These are phyloP conservation scores for Sibirionetta formosa DNA, from an alignment of 2,797 vertebrate genomes.

Conservation along the genomic window DNA sequence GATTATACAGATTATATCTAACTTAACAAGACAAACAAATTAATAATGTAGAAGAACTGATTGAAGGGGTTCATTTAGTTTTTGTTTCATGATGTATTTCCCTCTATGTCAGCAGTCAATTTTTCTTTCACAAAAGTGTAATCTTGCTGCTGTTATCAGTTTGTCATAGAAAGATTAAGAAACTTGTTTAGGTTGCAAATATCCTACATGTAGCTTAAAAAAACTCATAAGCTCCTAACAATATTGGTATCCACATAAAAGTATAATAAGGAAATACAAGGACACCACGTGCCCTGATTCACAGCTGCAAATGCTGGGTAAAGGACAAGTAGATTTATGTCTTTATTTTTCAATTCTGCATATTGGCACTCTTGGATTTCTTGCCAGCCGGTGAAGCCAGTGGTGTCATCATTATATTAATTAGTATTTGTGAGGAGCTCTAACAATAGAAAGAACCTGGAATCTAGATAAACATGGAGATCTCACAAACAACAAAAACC, in stretches of 20 bases:
- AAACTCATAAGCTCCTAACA: background rate
- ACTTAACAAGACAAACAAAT: slow-evolving; percentile 24
- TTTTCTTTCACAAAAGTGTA: rapidly evolving
- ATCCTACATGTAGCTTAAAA: background rate
- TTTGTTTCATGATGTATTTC: background rate
- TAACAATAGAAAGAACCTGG: background rate
- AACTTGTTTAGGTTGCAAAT: background rate
- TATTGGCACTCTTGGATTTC: background rate
- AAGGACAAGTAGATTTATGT: background rate
- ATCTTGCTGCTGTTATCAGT: background rate
- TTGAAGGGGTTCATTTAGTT: slow-evolving; percentile 1
- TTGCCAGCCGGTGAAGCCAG: background rate
- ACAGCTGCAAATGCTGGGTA: background rate
- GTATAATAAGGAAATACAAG: background rate
- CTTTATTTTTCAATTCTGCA: background rate
- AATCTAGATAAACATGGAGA: background rate
- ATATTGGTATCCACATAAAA: background rate
- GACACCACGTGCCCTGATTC: background rate
- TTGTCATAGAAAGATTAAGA: background rate
- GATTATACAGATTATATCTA: slow-evolving; percentile 1
- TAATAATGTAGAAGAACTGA: background rate
- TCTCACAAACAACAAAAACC: background rate
- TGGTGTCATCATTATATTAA: background rate
- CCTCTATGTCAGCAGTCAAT: background rate
- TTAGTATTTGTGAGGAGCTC: background rate